phyloP scores from a whole-genome alignment of 1,140 invertebrate genomes.

The Antheraea mylitta region DNA sequence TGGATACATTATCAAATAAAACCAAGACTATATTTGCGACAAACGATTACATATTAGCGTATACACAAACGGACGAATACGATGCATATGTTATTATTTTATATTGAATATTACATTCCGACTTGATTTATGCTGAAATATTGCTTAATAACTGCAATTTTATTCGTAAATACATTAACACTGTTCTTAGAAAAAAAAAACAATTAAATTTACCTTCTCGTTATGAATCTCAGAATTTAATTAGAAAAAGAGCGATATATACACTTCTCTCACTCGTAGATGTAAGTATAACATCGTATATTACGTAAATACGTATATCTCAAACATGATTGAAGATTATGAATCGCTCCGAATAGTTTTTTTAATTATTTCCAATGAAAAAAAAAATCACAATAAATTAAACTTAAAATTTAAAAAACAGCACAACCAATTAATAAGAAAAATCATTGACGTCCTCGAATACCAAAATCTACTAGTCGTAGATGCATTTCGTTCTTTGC shows the following conservation, averaged over 20 bases:
- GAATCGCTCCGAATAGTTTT: neutral
- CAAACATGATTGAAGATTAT: too few relatives aligned
- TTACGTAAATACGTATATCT: too few relatives aligned
- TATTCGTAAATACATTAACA: too few relatives aligned
- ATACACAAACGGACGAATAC: neutral
- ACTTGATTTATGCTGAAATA: too few relatives aligned
- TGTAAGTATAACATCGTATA: neutral
- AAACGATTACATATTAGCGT: neutral
- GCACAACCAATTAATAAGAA: neutral
- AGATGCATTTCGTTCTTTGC: neutral
- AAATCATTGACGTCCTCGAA: neutral
- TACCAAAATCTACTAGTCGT: neutral
- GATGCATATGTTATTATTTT: neutral
- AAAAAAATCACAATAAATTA: slow-evolving; percentile 3
- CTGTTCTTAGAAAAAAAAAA: too few relatives aligned
- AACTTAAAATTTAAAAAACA: neutral
- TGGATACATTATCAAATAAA: too few relatives aligned
- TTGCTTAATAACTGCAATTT: too few relatives aligned
- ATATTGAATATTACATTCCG: neutral
- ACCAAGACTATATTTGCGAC: too few relatives aligned
- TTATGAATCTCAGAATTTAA: neutral
- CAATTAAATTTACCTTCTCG: too few relatives aligned
- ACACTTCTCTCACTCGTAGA: neutral
- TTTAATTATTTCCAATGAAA: neutral
- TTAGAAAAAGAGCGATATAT: neutral